phyloP scores from a whole-genome alignment of 2,113 vertebrate species.

The Irena cyanogastra region DNA sequence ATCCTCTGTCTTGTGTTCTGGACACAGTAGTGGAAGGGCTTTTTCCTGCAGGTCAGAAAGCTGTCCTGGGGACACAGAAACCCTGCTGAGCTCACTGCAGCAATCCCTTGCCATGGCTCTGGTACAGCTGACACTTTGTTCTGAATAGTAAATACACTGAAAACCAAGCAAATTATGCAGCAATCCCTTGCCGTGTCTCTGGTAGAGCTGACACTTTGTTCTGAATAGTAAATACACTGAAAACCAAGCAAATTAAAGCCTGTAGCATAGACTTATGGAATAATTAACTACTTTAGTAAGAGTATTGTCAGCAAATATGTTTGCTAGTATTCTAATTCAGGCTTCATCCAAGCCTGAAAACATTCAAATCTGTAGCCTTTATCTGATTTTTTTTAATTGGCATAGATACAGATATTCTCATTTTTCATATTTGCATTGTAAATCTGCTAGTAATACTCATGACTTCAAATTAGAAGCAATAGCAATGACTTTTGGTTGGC shows the following conservation, averaged over 20 bases:
- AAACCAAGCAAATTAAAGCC: neutral
- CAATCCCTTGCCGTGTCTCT: neutral
- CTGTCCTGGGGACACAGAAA: constrained; percentile 15
- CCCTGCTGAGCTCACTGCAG: neutral
- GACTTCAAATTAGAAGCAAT: neutral
- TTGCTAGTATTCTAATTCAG: neutral
- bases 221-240: constrained; percentile 2
- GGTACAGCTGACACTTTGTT: neutral
- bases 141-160: constrained; percentile 2
- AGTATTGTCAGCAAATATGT: neutral
- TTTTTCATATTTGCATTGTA: neutral
- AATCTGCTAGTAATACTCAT: neutral
- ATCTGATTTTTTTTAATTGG: neutral
- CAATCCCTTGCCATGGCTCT: neutral
- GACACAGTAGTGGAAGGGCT: neutral
- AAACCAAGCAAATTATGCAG: constrained; percentile 5
- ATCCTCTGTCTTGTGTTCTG: neutral
- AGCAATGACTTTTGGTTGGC: neutral
- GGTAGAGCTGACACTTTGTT: neutral
- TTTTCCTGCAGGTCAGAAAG: constrained; percentile 20
- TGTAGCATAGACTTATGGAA: neutral
- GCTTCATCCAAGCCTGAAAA: neutral
- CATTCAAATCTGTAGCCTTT: neutral
- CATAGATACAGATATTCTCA: neutral
- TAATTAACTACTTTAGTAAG: neutral